phyloP scores from a whole-genome alignment of 1,140 invertebrate genomes.

The Mesaphorura yosii region DNA sequence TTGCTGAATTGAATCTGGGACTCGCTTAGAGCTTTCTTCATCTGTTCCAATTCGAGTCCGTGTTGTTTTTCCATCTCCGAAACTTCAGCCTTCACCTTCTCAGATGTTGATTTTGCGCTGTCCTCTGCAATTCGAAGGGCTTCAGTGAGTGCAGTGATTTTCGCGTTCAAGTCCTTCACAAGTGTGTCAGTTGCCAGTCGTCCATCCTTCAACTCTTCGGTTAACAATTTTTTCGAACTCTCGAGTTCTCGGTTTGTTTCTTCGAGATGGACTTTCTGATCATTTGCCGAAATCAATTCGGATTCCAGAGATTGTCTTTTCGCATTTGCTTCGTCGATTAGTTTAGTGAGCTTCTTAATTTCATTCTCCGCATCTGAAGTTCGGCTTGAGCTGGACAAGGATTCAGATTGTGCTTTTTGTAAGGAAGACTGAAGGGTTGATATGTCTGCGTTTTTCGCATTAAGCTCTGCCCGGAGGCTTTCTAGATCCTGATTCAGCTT shows the following conservation, averaged over 20 bases:
- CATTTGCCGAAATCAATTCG: not conserved
- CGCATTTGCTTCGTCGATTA: too few species aligned
- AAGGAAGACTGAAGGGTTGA: too few species aligned
- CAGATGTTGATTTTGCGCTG: conserved; percentile 37
- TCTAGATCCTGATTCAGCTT: not conserved
- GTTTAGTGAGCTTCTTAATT: too few species aligned
- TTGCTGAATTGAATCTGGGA: too few species aligned
- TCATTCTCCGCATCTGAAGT: too few species aligned
- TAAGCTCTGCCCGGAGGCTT: not conserved
- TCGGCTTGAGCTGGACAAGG: too few species aligned
- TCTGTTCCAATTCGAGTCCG: too few species aligned
- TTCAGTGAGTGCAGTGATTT: conserved; percentile 28
- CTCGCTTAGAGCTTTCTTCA: too few species aligned
- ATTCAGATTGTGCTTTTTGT: too few species aligned
- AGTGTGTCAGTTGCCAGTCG: conserved; percentile 17
- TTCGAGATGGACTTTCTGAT: not conserved
- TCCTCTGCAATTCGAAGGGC: conserved; percentile 34
- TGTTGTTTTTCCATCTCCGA: conserved; percentile 40
- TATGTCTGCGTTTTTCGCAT: too few species aligned
- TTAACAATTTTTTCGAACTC: not conserved
- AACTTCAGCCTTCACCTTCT: conserved; percentile 40
- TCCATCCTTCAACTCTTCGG: not conserved
- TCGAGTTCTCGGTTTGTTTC: not conserved
- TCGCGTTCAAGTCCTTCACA: conserved; percentile 37
- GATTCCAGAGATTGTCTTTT: not conserved